These are phyloP conservation scores for Dolomedes plantarius DNA, from an alignment of 2,888 invertebrate species.

Conservation along the genomic window DNA sequence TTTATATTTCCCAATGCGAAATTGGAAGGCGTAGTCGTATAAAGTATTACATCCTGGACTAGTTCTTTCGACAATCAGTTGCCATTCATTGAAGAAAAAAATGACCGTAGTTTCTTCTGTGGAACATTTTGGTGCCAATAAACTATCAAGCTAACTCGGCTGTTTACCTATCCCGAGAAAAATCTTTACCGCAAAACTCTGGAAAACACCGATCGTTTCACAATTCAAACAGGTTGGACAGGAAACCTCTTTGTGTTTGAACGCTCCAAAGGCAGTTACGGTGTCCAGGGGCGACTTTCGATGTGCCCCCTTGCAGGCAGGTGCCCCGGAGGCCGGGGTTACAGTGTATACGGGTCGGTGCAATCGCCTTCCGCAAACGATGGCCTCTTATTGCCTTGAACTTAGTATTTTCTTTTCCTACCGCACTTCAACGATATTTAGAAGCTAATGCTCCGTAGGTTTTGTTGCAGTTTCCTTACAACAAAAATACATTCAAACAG, in stretches of 20 bases:
- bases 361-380: background rate
- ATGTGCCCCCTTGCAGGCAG: background rate
- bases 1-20: no score
- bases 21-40: no score
- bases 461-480: no score
- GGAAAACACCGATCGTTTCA: background rate
- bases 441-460: no score
- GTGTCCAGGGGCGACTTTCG: slow-evolving; percentile 3
- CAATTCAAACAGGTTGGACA: background rate
- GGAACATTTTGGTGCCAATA: no score
- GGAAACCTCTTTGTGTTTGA: background rate
- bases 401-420: background rate
- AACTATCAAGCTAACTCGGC: no score
- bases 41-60: no score
- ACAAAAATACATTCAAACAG: no score
- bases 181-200: background rate
- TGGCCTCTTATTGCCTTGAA: background rate
- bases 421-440: no score
- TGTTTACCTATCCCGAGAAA: background rate
- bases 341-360: background rate
- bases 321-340: slow-evolving; percentile 5
- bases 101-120: no score
- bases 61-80: no score
- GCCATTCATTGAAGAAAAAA: no score
- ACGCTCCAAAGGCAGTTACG: background rate